Conservation (phyloP, 2,113 vertebrate species). For the Notechis scutatus region DNA sequence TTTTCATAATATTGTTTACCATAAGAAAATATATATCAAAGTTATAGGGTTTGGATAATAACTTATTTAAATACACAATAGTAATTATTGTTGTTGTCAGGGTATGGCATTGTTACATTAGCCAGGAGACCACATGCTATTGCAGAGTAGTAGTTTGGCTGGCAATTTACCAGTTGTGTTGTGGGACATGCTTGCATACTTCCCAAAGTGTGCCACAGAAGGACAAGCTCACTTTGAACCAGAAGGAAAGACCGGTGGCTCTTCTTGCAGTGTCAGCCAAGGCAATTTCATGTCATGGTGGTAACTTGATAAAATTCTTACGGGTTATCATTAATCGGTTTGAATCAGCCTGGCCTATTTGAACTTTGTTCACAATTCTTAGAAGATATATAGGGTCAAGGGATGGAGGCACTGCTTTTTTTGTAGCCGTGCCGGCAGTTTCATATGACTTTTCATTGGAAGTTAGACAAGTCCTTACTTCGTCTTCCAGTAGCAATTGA, state of each 20-base stretch:
- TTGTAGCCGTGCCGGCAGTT: not conserved
- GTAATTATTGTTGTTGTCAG: too few relatives aligned
- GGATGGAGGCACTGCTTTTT: not conserved
- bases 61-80: constrained; percentile 48
- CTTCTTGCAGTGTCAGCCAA: not conserved
- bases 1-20: constrained; percentile 50
- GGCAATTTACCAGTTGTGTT: too few relatives aligned
- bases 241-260: not conserved
- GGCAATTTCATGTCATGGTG: not conserved
- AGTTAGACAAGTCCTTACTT: not conserved
- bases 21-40: constrained; percentile 55
- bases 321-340: not conserved
- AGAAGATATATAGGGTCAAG: not conserved
- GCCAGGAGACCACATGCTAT: too few relatives aligned
- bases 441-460: not conserved
- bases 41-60: constrained; percentile 44
- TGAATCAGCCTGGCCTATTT: not conserved
- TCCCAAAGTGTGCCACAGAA: too few relatives aligned
- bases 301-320: not conserved
- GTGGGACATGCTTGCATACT: too few relatives aligned
- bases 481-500: not conserved
- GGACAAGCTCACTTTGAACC: too few relatives aligned
- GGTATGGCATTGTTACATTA: too few relatives aligned
- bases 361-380: not conserved
- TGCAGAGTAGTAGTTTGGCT: too few relatives aligned